These are phyloP conservation scores for Vollenhovia emeryi DNA, from an alignment of 1,140 invertebrate species.

Conservation along the genomic window DNA sequence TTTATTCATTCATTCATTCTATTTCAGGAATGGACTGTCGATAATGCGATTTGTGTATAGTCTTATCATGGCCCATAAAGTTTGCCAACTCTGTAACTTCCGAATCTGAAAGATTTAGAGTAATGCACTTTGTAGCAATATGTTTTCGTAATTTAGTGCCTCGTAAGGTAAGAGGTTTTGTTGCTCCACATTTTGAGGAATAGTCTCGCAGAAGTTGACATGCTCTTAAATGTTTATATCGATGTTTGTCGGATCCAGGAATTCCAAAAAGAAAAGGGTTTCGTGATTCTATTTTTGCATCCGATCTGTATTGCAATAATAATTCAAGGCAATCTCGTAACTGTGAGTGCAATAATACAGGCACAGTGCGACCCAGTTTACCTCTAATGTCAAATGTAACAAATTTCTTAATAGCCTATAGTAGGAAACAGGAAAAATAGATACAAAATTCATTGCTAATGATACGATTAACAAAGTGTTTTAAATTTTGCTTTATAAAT, in stretches of 20 bases:
- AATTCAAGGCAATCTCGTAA: neutral
- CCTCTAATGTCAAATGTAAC: constrained; percentile 9
- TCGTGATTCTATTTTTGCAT: neutral
- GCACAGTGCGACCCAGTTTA: neutral
- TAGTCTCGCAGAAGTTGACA: neutral
- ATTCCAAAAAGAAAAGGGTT: neutral
- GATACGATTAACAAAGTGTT: neutral
- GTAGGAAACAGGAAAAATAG: neutral
- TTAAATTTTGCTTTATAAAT: neutral
- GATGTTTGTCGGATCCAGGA: neutral
- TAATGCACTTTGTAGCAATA: neutral
- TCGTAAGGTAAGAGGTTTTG: neutral
- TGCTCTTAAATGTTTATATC: neutral
- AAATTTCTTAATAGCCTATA: neutral
- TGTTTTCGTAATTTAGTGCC: neutral
- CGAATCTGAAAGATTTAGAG: neutral
- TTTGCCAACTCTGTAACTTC: neutral
- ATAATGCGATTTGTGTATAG: neutral
- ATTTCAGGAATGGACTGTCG: no score
- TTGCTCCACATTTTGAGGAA: neutral
- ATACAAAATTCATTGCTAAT: neutral
- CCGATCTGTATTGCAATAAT: neutral
- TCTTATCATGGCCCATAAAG: neutral
- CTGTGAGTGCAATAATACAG: neutral
- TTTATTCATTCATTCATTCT: no score